Percentiles rank a stretch among this genome's conserved stretches.
Evolutionary conservation across 2,797 vertebrate species (phyloP).

Genomic region (Bradypodion pumilum): DNA sequence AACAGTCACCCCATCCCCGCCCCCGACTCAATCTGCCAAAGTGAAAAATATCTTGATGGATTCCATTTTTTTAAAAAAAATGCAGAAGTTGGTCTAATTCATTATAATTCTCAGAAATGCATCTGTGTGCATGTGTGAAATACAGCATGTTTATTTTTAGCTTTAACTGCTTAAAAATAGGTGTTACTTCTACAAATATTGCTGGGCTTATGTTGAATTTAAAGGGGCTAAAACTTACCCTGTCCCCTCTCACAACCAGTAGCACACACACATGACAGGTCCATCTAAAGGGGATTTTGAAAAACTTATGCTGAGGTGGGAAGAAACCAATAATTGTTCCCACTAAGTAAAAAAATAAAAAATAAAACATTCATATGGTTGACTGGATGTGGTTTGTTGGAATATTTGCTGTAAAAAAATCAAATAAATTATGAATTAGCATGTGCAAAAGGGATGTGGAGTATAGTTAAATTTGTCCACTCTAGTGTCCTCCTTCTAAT

Average conservation of each 20-base stretch:
- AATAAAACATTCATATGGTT: background rate
- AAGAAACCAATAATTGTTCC: no score
- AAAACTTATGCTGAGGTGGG: background rate
- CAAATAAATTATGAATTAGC: no score
- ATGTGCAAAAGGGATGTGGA: no score
- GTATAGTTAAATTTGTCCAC: no score
- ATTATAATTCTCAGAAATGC: slow-evolving; percentile 31
- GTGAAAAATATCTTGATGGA: background rate
- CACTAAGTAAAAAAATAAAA: slow-evolving; percentile 4
- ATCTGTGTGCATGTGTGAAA: slow-evolving; percentile 39
- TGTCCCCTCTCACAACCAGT: background rate
- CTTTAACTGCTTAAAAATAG: slow-evolving; percentile 31
- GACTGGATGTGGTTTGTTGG: slow-evolving; percentile 6
- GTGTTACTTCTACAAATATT: slow-evolving; percentile 10
- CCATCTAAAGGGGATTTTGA: background rate
- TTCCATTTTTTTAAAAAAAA: background rate
- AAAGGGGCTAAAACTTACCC: background rate
- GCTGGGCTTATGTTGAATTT: background rate
- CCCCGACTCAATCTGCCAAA: background rate
- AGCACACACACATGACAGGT: background rate
- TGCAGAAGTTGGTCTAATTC: slow-evolving; percentile 39
- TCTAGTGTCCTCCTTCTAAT: background rate
- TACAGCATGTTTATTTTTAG: background rate
- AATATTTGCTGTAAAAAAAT: no score
- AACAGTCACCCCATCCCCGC: background rate